phyloP scores from a whole-genome alignment of 1,140 invertebrate species.

The Metopolophium dirhodum region DNA sequence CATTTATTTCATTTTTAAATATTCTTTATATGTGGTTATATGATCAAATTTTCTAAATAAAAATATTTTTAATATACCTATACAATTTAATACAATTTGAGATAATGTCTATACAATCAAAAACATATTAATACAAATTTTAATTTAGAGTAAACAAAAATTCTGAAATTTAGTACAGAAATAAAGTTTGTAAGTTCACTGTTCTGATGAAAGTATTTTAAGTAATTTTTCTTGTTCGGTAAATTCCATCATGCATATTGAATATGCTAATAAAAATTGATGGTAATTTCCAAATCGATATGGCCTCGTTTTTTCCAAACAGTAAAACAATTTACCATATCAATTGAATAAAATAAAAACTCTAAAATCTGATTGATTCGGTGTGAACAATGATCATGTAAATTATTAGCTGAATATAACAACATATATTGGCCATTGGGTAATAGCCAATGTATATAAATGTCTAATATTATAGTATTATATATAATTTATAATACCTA shows the following conservation, averaged over 20 bases:
- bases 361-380: no score
- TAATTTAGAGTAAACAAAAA: neutral
- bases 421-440: no score
- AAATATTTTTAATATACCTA: neutral
- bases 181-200: neutral
- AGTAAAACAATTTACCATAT: neutral
- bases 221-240: neutral
- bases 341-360: no score
- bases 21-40: neutral
- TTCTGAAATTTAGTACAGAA: neutral
- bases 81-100: neutral
- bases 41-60: neutral
- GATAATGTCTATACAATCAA: neutral
- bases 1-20: neutral
- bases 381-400: no score
- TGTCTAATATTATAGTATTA: no score
- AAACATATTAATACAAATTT: neutral
- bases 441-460: no score
- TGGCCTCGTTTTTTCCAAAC: neutral
- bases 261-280: neutral
- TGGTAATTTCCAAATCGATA: neutral
- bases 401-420: no score
- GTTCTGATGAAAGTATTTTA: neutral
- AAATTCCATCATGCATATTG: neutral
- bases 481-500: no score